phyloP scores from a whole-genome alignment of 2,888 invertebrate species.

The Limnephilus auricula region DNA sequence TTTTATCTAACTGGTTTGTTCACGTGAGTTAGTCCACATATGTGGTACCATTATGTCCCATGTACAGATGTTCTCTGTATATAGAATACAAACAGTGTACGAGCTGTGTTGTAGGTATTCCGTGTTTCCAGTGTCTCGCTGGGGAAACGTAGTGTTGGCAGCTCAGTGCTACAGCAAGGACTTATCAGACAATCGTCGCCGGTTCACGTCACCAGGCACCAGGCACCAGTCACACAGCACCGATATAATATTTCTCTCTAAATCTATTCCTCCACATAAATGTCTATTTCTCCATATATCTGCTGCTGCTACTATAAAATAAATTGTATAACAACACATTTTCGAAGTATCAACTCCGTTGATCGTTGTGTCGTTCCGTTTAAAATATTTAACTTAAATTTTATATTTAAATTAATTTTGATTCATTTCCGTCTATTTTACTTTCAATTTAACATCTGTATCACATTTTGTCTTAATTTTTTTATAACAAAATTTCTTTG shows the following conservation, averaged over 20 bases:
- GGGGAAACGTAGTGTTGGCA: not conserved
- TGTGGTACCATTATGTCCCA: not conserved
- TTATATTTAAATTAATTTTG: too few species aligned
- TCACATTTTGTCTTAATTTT: too few species aligned
- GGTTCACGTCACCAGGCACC: not conserved
- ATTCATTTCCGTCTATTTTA: too few species aligned
- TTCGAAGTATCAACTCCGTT: too few species aligned
- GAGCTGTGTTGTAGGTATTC: not conserved
- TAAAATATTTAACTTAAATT: too few species aligned
- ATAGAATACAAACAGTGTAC: not conserved
- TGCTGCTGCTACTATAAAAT: not conserved
- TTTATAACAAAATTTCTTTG: too few species aligned
- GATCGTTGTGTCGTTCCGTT: too few species aligned
- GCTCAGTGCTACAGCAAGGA: not conserved
- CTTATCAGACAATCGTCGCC: constrained; percentile 26
- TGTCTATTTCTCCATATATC: not conserved
- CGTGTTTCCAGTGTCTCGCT: not conserved
- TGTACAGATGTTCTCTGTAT: not conserved
- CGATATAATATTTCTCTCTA: not conserved
- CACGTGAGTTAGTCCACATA: not conserved
- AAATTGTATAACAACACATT: too few species aligned
- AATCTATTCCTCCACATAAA: not conserved
- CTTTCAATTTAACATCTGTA: too few species aligned
- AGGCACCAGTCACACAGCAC: not conserved
- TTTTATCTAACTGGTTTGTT: not conserved